phyloP scores from a whole-genome alignment of 2,888 invertebrate species.

The Nymphalis c-album region DNA sequence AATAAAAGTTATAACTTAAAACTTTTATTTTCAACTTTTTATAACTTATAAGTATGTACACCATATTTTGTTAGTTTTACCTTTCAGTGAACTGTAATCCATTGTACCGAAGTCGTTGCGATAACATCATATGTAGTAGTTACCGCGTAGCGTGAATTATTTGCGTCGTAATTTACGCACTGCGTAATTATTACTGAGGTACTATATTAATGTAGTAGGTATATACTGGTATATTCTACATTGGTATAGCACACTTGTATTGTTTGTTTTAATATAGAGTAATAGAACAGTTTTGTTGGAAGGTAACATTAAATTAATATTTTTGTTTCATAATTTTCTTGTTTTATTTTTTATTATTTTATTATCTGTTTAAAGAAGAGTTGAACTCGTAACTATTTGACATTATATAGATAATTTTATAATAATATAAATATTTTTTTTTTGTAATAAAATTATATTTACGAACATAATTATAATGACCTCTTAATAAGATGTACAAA shows the following conservation, averaged over 20 bases:
- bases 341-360: neutral
- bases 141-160: constrained; percentile 43
- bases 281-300: too few species aligned
- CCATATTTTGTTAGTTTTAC: neutral
- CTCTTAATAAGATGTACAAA: too few species aligned
- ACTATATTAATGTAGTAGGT: neutral
- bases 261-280: neutral
- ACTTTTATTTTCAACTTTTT: too few species aligned
- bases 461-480: too few species aligned
- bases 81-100: constrained; percentile 2
- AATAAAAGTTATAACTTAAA: constrained; percentile 1
- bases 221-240: too few species aligned
- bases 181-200: constrained; percentile 21
- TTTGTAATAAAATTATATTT: too few species aligned
- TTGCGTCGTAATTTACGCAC: constrained; percentile 30
- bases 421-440: too few species aligned
- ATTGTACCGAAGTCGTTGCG: constrained; percentile 11
- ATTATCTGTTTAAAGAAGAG: too few species aligned
- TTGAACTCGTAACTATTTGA: too few species aligned
- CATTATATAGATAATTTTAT: too few species aligned
- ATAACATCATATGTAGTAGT: constrained; percentile 17
- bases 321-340: neutral
- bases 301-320: too few species aligned
- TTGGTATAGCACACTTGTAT: neutral
- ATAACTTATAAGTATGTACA: too few species aligned